These are phyloP conservation scores for Trachymyrmex cornetzi DNA, from an alignment of 1,140 invertebrate species.

Conservation along the genomic window DNA sequence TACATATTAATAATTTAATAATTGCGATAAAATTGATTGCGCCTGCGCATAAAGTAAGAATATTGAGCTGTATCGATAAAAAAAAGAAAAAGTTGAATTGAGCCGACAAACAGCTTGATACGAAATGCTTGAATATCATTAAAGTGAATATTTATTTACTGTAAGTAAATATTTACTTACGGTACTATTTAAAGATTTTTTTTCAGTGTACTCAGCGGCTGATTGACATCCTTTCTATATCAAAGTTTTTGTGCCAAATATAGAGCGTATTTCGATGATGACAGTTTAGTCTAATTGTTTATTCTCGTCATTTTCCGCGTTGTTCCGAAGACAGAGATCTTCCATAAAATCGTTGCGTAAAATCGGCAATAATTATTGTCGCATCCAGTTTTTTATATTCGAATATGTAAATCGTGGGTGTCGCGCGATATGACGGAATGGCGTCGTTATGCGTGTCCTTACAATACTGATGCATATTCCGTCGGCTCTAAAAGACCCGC, in stretches of 20 bases:
- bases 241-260: neutral
- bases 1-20: neutral
- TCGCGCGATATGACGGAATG: slow-evolving; percentile 36
- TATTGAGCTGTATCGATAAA: neutral
- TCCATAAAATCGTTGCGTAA: slow-evolving; percentile 2
- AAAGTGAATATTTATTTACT: neutral
- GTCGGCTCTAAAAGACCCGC: neutral
- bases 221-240: neutral
- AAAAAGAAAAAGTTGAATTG: neutral
- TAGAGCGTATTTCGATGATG: neutral
- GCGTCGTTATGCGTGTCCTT: neutral
- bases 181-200: too few relatives aligned
- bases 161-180: too few relatives aligned
- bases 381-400: neutral
- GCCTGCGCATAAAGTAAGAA: neutral
- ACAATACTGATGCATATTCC: slow-evolving; percentile 4
- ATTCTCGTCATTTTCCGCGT: neutral
- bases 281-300: neutral
- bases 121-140: slow-evolving; percentile 10
- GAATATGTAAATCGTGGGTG: slow-evolving; percentile 3
- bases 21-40: neutral
- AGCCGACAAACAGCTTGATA: neutral
- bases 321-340: neutral
- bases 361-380: slow-evolving; percentile 50
- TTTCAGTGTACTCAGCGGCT: too few relatives aligned